phyloP scores from a whole-genome alignment of 2,888 invertebrate species.

The Adelphocoris suturalis region DNA sequence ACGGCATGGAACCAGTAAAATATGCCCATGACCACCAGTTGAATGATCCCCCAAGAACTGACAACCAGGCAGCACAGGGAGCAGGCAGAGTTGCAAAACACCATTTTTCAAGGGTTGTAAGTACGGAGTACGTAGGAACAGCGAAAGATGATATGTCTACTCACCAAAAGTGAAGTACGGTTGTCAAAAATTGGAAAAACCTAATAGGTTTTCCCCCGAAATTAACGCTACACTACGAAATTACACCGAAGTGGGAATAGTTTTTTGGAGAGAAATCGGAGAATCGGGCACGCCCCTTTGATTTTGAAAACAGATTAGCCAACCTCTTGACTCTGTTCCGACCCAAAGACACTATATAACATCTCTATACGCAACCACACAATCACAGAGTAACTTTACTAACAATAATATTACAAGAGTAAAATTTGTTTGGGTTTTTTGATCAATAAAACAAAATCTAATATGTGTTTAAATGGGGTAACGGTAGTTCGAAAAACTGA shows the following conservation, averaged over 20 bases:
- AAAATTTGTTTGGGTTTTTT: too few relatives aligned
- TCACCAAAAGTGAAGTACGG: neutral
- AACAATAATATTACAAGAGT: too few relatives aligned
- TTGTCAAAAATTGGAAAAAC: neutral
- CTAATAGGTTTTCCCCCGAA: neutral
- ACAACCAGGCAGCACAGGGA: constrained; percentile 94
- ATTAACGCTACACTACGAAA: neutral
- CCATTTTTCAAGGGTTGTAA: constrained; percentile 79
- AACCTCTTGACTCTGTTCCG: neutral
- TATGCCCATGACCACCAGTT: constrained; percentile 95
- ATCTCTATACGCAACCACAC: too few relatives aligned
- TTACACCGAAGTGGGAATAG: neutral
- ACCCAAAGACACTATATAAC: too few relatives aligned
- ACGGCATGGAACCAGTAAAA: constrained; percentile 92
- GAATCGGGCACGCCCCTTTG: constrained; percentile 60
- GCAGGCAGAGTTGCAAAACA: constrained; percentile 93
- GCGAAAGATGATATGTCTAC: neutral
- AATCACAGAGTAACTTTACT: too few relatives aligned
- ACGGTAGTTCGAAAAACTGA: too few relatives aligned
- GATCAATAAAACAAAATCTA: too few relatives aligned
- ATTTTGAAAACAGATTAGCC: neutral
- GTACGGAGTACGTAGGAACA: neutral
- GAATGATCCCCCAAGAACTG: constrained; percentile 96
- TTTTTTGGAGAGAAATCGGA: constrained; percentile 31
- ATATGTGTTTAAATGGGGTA: too few relatives aligned